Conservation (phyloP, 2,113 vertebrate genomes). For the Chrysochloris asiatica region DNA sequence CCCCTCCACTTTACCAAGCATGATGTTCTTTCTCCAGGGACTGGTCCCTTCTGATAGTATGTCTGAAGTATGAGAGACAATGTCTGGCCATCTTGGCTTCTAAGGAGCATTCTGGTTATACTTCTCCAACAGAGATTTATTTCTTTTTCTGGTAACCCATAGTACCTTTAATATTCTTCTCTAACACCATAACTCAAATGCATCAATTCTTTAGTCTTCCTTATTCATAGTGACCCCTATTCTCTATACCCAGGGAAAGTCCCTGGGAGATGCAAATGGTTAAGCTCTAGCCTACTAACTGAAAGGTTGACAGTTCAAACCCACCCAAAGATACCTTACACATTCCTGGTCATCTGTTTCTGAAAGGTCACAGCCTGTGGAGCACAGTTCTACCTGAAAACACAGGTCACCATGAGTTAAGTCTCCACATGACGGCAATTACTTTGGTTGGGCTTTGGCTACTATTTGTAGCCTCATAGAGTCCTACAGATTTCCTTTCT, state of each 20-base stretch:
- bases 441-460: not conserved
- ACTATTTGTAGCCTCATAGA: not conserved
- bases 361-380: not conserved
- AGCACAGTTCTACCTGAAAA: not conserved
- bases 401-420: not conserved
- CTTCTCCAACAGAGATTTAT: too few species aligned
- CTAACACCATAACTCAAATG: too few species aligned
- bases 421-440: not conserved
- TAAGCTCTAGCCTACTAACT: not conserved
- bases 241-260: not conserved
- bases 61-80: too few species aligned
- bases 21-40: too few species aligned
- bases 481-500: not conserved
- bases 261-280: not conserved
- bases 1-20: too few species aligned
- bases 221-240: not conserved
- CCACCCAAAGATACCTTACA: not conserved
- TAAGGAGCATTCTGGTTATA: too few species aligned
- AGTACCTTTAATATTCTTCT: too few species aligned
- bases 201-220: too few species aligned
- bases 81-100: too few species aligned
- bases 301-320: not conserved
- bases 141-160: too few species aligned
- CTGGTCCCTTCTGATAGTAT: too few species aligned
- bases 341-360: not conserved